Evolutionary conservation across 1,140 invertebrate genomes (phyloP).

Genomic region (Caerostris extrusa): DNA sequence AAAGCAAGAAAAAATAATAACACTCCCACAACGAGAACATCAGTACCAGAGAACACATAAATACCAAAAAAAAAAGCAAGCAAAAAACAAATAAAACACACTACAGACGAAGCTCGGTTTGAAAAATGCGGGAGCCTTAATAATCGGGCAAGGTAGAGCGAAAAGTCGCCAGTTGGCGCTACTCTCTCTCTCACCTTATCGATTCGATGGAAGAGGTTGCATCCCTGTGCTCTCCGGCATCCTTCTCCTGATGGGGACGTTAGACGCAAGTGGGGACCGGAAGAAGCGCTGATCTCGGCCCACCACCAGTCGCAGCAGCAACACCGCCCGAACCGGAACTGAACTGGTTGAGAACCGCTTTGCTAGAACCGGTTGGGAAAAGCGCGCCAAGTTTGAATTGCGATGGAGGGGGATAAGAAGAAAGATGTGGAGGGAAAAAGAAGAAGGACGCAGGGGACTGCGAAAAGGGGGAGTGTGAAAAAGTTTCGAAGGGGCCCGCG

Average conservation of each 20-base stretch:
- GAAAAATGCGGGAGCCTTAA: constrained; percentile 42
- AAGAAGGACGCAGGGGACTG: constrained; percentile 6
- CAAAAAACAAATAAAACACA: constrained; percentile 34
- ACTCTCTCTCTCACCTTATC: constrained; percentile 3
- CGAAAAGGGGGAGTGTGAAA: constrained; percentile 27
- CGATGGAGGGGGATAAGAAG: background rate
- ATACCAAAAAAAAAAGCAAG: background rate
- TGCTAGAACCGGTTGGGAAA: background rate
- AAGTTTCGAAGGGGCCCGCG: constrained; percentile 21
- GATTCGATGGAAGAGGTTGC: constrained; percentile 4
- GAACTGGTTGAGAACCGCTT: background rate
- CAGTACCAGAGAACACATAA: constrained; percentile 28
- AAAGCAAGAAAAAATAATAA: background rate
- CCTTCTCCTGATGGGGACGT: constrained; percentile 24
- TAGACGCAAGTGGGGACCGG: constrained; percentile 42
- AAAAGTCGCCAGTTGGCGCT: constrained; percentile 49
- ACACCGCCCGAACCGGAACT: constrained; percentile 49
- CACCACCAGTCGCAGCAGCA: background rate
- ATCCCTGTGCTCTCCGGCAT: constrained; percentile 38
- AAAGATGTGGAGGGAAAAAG: background rate
- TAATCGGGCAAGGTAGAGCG: background rate
- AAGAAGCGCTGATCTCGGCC: background rate
- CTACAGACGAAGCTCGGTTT: background rate
- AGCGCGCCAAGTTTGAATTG: background rate
- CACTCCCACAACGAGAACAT: constrained; percentile 6